Percentiles rank a stretch among this genome's conserved stretches.
These are phyloP conservation scores for Clarias platycephalus DNA, from an alignment of 2,797 vertebrate species.

Conservation along the genomic window DNA sequence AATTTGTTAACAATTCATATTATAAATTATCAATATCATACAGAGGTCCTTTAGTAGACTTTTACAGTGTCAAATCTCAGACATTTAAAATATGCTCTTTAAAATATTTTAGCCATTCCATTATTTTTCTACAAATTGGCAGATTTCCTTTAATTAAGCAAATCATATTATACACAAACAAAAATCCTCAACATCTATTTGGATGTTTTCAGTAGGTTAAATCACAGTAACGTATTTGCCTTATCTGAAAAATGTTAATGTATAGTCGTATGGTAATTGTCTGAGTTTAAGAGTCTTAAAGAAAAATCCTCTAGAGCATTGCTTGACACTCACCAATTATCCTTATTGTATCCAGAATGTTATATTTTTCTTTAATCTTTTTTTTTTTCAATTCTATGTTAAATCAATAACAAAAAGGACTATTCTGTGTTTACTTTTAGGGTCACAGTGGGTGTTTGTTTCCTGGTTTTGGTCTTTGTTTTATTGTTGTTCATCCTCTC, in stretches of 20 bases:
- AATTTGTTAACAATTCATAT: too few relatives aligned
- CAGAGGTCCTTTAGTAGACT: not conserved
- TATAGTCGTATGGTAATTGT: not conserved
- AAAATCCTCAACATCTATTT: not conserved
- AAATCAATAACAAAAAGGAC: not conserved
- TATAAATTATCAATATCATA: not conserved
- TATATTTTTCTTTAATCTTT: conserved; percentile 35
- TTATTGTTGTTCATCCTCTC: too few relatives aligned
- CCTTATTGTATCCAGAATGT: conserved; percentile 33
- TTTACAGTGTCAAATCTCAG: not conserved
- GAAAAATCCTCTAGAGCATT: conserved; percentile 29
- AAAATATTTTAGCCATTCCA: not conserved
- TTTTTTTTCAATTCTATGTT: not conserved
- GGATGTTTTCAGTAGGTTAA: not conserved
- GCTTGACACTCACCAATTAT: conserved; percentile 55
- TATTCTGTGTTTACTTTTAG: too few relatives aligned
- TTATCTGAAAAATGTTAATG: not conserved
- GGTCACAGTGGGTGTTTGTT: too few relatives aligned
- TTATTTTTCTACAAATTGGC: not conserved
- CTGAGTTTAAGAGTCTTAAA: not conserved
- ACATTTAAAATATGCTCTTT: not conserved
- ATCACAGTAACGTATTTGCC: not conserved
- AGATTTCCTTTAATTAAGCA: not conserved
- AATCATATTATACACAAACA: not conserved
- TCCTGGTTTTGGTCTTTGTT: too few relatives aligned